phyloP scores from a whole-genome alignment of 2,113 vertebrate species.

The Melospiza georgiana region DNA sequence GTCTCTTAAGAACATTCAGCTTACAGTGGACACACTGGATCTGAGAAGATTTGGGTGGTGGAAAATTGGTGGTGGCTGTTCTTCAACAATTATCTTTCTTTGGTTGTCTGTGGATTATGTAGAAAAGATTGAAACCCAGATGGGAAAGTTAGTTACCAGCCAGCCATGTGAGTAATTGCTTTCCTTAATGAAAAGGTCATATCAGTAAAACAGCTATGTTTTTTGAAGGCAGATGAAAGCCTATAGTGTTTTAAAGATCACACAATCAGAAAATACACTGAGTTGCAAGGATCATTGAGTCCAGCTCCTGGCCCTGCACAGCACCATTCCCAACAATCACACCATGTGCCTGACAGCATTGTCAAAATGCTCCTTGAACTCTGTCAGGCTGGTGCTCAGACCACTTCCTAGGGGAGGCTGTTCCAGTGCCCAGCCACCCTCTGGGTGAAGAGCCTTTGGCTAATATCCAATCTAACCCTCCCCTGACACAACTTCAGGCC shows the following conservation, averaged over 20 bases:
- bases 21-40: constrained; percentile 73
- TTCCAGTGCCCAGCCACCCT: background rate
- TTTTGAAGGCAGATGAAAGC: background rate
- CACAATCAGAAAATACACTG: background rate
- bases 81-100: constrained; percentile 74
- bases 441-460: background rate
- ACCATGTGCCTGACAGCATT: background rate
- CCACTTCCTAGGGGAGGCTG: background rate
- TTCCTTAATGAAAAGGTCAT: background rate
- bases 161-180: constrained; percentile 72
- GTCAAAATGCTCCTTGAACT: background rate
- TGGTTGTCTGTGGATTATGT: constrained; percentile 80
- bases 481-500: background rate
- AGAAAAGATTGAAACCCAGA: constrained; percentile 67
- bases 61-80: constrained; percentile 46
- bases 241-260: background rate
- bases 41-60: constrained; percentile 78
- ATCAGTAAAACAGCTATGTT: background rate
- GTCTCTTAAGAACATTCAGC: constrained; percentile 49
- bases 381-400: background rate
- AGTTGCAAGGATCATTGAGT: background rate
- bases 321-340: background rate
- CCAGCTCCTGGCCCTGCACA: background rate
- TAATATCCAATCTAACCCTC: background rate
- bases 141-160: constrained; percentile 57